These are phyloP conservation scores for Lasioglossum vierecki DNA, from an alignment of 2,888 invertebrate genomes.

Conservation along the genomic window DNA sequence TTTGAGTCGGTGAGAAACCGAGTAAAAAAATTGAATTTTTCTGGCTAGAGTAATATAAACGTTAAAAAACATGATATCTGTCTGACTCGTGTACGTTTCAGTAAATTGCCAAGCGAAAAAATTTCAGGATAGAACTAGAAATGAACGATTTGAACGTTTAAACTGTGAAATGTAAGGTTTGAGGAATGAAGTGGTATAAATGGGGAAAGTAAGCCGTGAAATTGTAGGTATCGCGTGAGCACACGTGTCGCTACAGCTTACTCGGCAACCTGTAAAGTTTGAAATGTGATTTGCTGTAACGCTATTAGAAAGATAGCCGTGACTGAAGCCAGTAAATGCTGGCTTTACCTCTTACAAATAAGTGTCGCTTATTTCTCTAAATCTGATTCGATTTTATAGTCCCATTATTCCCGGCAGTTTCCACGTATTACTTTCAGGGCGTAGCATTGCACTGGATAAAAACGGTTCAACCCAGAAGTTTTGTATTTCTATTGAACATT, in stretches of 20 bases:
- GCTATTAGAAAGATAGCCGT: conserved; percentile 21
- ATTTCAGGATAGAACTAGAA: background rate
- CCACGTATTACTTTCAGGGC: background rate
- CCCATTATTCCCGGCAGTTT: background rate
- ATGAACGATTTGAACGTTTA: background rate
- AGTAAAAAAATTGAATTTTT: background rate
- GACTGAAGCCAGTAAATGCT: conserved; percentile 33
- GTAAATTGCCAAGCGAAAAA: background rate
- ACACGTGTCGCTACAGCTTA: conserved; percentile 29
- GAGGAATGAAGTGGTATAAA: conserved; percentile 18
- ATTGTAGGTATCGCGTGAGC: conserved; percentile 21
- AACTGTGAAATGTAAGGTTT: background rate
- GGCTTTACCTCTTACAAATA: background rate
- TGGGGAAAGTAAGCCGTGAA: conserved; percentile 10
- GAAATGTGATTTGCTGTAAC: conserved; percentile 34
- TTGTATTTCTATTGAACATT: background rate
- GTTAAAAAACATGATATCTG: background rate
- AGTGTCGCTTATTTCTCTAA: background rate
- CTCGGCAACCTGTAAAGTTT: conserved; percentile 44
- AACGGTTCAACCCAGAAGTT: background rate
- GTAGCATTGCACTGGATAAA: background rate
- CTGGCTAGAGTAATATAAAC: background rate
- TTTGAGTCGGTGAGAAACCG: background rate
- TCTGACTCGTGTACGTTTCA: background rate
- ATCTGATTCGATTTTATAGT: conserved; percentile 8